phyloP scores from a whole-genome alignment of 1,140 invertebrate genomes.

The Ooceraea biroi region DNA sequence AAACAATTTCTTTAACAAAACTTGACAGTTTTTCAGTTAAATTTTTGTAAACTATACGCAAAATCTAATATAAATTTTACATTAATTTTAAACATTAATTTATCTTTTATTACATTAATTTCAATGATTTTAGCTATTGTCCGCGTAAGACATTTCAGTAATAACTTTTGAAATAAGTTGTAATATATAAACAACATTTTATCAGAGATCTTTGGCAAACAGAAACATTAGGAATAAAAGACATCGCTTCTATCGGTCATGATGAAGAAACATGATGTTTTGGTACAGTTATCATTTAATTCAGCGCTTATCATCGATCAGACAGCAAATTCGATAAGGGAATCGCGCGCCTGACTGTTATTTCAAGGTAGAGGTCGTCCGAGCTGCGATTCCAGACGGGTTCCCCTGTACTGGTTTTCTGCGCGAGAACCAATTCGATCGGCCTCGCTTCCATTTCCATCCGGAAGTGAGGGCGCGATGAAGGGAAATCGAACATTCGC shows the following conservation, averaged over 20 bases:
- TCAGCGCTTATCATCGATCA: slow-evolving; percentile 62
- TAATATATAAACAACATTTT: slow-evolving; percentile 35
- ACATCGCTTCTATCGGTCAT: slow-evolving; percentile 17
- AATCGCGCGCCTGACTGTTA: slow-evolving; percentile 29
- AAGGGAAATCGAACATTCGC: slow-evolving; percentile 75
- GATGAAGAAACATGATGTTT: not conserved
- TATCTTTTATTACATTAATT: not conserved
- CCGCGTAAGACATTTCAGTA: too few relatives aligned
- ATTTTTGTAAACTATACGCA: not conserved
- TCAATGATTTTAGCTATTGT: too few relatives aligned
- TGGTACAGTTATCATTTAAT: slow-evolving; percentile 54
- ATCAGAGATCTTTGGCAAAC: slow-evolving; percentile 14
- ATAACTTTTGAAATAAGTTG: slow-evolving; percentile 7
- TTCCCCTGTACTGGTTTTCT: slow-evolving; percentile 59
- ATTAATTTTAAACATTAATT: too few relatives aligned
- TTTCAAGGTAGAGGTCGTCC: slow-evolving; percentile 73
- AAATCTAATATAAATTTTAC: not conserved
- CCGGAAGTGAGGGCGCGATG: slow-evolving; percentile 74
- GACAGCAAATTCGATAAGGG: slow-evolving; percentile 40
- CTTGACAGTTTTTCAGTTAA: not conserved
- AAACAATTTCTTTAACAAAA: not conserved
- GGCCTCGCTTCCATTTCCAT: slow-evolving; percentile 76
- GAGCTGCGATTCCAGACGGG: slow-evolving; percentile 64
- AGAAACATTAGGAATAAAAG: slow-evolving; percentile 29
- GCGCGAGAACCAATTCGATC: slow-evolving; percentile 68